Conservation (phyloP, 2,113 vertebrate genomes). For the Thalassarche chlororhynchos region DNA sequence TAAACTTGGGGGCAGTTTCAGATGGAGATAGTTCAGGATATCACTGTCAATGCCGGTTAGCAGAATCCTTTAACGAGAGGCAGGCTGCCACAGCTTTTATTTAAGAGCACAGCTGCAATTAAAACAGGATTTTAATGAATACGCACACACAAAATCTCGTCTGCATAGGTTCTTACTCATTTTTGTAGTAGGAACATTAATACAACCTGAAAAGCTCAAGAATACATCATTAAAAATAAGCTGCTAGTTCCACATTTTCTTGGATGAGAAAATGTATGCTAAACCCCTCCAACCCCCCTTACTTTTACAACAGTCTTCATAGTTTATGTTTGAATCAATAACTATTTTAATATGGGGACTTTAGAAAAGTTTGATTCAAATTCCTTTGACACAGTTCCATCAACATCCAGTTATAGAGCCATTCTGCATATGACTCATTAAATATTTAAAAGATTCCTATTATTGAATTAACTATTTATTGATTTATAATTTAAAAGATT, state of each 20-base stretch:
- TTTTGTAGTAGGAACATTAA: neutral
- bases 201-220: neutral
- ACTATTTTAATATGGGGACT: neutral
- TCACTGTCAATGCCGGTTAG: neutral
- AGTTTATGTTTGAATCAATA: conserved; percentile 46
- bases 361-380: conserved; percentile 42
- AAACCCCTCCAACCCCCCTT: neutral
- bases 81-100: neutral
- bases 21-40: neutral
- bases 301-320: neutral
- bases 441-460: conserved; percentile 95
- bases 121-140: neutral
- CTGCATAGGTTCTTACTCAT: neutral
- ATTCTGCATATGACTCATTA: conserved; percentile 79
- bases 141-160: neutral
- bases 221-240: neutral
- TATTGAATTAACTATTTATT: conserved; percentile 99
- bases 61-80: neutral
- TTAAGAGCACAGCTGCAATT: neutral
- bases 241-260: neutral
- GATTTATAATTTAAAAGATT: conserved; percentile 99
- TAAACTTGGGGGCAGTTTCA: neutral
- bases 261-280: neutral
- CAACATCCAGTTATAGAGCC: conserved; percentile 51
- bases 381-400: conserved; percentile 46